These are phyloP conservation scores for Gymnoscelis rufifasciata DNA, from an alignment of 2,888 invertebrate species.

Conservation along the genomic window DNA sequence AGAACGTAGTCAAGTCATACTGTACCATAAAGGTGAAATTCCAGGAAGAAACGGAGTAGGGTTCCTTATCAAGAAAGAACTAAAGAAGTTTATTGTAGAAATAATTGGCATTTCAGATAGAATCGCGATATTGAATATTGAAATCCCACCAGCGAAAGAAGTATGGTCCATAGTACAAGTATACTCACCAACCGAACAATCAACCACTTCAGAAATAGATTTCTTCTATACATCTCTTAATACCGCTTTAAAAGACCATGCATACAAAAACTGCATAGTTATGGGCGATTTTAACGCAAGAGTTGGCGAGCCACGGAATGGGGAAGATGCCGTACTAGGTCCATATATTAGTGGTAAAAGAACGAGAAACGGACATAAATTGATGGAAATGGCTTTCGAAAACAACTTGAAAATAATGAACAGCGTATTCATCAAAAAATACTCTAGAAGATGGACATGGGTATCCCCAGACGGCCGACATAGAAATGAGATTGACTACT, in stretches of 20 bases:
- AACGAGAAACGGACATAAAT: conserved; percentile 25
- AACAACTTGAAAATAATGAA: too few species aligned
- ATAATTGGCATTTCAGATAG: neutral
- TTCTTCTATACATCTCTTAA: neutral
- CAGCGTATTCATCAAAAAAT: too few species aligned
- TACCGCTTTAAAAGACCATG: neutral
- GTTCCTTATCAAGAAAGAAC: neutral
- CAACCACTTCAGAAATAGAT: neutral
- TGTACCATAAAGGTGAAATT: neutral
- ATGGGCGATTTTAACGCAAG: neutral
- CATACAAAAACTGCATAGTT: conserved; percentile 1
- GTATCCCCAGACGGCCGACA: neutral
- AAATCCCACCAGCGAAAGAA: neutral
- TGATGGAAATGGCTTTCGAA: conserved; percentile 4
- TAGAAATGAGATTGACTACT: conserved; percentile 18
- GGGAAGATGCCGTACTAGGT: neutral
- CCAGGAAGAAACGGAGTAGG: neutral
- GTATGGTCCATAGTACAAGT: neutral
- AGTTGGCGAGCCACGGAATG: neutral
- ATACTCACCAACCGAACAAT: too few species aligned
- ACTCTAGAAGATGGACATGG: neutral
- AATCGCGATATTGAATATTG: neutral
- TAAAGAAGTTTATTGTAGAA: neutral
- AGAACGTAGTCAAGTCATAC: neutral
- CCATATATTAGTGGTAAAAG: neutral